Conservation (phyloP, 2,888 invertebrate genomes). For the Drosophila birchii region DNA sequence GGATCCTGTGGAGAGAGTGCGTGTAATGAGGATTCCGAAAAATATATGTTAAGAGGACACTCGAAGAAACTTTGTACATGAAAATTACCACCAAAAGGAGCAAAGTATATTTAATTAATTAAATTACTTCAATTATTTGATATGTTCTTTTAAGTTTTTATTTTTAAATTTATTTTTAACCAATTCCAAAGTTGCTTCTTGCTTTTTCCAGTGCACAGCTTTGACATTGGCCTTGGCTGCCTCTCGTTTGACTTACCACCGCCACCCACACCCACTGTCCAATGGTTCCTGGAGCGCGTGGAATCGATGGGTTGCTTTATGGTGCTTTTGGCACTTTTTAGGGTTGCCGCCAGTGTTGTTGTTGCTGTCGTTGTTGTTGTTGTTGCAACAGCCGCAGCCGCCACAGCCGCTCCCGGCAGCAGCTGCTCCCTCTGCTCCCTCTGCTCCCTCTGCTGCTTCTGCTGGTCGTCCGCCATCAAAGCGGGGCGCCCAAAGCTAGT, state of each 20-base stretch:
- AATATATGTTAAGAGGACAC: slow-evolving; percentile 8
- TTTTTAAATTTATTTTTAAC: no score
- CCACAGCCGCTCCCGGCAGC: slow-evolving; percentile 9
- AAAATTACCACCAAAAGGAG: not conserved
- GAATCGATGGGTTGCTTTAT: slow-evolving; percentile 72
- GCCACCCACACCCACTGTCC: slow-evolving; percentile 53
- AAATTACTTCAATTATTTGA: no score
- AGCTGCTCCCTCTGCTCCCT: not conserved
- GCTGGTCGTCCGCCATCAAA: slow-evolving; percentile 12
- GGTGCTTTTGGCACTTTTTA: slow-evolving; percentile 62
- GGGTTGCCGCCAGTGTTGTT: slow-evolving; percentile 40
- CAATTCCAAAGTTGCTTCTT: not conserved
- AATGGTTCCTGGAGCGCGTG: slow-evolving; percentile 72
- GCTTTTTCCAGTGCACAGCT: not conserved
- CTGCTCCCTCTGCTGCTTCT: slow-evolving; percentile 29
- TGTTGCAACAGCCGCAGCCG: not conserved
- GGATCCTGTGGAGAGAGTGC: slow-evolving; percentile 17
- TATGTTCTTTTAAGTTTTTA: no score
- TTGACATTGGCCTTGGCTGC: slow-evolving; percentile 7
- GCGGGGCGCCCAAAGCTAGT: slow-evolving; percentile 22
- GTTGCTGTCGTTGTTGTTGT: slow-evolving; percentile 15
- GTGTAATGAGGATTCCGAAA: not conserved
- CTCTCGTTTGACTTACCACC: not conserved
- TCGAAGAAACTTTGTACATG: not conserved
- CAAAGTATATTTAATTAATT: no score